Evolutionary conservation across 2,888 invertebrate genomes (phyloP), one percentile per base, ranked within the genome.

Genomic region (Latrodectus hesperus): DNA sequence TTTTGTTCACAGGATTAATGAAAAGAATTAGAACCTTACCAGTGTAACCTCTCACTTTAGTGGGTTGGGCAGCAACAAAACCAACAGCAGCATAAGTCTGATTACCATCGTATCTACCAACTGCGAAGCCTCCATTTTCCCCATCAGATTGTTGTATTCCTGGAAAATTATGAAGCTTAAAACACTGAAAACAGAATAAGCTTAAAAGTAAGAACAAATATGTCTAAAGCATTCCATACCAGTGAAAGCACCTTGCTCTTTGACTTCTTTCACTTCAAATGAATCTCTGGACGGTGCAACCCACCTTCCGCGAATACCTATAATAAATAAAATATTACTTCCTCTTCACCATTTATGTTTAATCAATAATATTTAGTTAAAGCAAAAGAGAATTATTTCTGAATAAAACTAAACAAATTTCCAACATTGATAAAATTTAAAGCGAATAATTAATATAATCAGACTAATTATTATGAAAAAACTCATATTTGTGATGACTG

Each of bases 71-170:
- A 2, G 72, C 51, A 3, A 49, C 52, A 53, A 80, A 80, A 51
- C 72, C 80, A n/a, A 80, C 22, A 65, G 80, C 80, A 51, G 65
- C 51, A 22, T 64, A 80, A 0, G 71, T 80, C 14, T 72, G 22
- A 16, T 73, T 80, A 14, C 80, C 80, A n/a, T 72, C 80, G n/a
- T 17, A 64, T 6, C 52, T 38, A 12, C 80, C 80, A 72, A 14
- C 71, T 6, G 49, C 72, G 8, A 60, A 9, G 9, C 22, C 64
- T 8, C 80, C 72, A 72, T 52, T 49, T 14, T 9, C 22, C 12
- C 64, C 72, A 51, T 52, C 49, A 10, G 22, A 12, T 12, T 51
- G 38, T 6, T 80, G 72, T 9, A 51, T 49, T 11, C 80, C 80
- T 80, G 26, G 9, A 65, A 52, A 17, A 49, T 22, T 17, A 68